Conservation (phyloP, 37 sponge, comb jelly and placozoan species). For the Tethya wilhelma region DNA sequence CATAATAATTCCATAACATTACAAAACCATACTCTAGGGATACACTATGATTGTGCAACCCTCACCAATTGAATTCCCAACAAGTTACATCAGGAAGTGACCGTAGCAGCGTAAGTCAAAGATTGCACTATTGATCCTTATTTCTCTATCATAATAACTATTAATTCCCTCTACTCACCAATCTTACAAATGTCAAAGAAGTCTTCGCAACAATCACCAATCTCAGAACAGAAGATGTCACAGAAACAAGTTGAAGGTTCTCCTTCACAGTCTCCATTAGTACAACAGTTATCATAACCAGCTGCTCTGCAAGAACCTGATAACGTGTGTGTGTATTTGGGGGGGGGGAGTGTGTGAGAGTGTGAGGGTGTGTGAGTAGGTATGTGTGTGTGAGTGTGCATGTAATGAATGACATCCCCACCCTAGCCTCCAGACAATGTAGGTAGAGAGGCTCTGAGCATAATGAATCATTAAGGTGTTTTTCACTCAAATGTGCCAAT, state of each 20-base stretch:
- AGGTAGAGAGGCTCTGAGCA: no score
- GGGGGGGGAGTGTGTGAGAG: not conserved
- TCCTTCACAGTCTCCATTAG: slow-evolving; percentile 12
- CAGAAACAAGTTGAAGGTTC: slow-evolving; percentile 29
- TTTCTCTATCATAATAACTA: no score
- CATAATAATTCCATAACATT: no score
- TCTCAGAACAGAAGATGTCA: slow-evolving; percentile 13
- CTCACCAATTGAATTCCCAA: no score
- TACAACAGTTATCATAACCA: slow-evolving; percentile 30
- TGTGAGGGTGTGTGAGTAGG: not conserved
- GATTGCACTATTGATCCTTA: no score
- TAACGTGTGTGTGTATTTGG: not conserved
- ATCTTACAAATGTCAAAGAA: slow-evolving; percentile 12
- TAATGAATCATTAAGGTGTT: no score
- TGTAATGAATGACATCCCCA: not conserved
- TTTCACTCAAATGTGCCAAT: no score
- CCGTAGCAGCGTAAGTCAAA: no score
- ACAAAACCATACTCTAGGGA: no score
- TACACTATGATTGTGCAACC: no score
- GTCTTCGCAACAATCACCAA: slow-evolving; percentile 40
- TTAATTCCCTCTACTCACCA: not conserved
- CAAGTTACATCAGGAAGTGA: no score
- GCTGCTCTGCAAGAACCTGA: slow-evolving; percentile 38
- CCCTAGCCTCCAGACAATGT: not conserved
- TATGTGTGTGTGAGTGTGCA: not conserved